Conservation (phyloP, 35 echinoderm and acorn worm species). For the Stichopus chloronotus region DNA sequence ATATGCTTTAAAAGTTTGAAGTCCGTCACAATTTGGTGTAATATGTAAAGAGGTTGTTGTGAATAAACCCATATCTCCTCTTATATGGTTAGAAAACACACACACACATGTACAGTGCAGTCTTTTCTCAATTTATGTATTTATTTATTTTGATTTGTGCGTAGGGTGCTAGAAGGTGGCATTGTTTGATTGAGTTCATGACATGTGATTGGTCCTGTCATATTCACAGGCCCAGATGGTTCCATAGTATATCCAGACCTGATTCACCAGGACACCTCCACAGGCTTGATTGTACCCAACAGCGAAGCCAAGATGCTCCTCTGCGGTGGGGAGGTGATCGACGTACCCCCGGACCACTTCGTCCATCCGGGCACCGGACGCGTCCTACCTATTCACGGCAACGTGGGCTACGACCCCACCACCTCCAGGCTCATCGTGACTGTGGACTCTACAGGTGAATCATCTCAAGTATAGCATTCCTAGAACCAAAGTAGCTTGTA, state of each 20-base stretch:
- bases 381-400: slow-evolving; percentile 89
- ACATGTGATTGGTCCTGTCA: too few species aligned
- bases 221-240: slow-evolving; percentile 71
- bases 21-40: too few species aligned
- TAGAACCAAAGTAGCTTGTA: slow-evolving; percentile 64
- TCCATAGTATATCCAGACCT: slow-evolving; percentile 57
- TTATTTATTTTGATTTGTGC: too few species aligned
- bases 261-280: slow-evolving; percentile 74
- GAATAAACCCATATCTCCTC: too few species aligned
- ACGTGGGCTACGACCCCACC: slow-evolving; percentile 85
- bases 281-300: slow-evolving; percentile 81
- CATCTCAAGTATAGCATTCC: slow-evolving; percentile 61
- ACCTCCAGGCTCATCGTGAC: slow-evolving; percentile 83
- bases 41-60: too few species aligned
- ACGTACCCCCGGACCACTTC: slow-evolving; percentile 79
- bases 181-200: too few species aligned
- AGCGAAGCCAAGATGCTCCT: slow-evolving; percentile 75
- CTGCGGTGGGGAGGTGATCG: slow-evolving; percentile 51
- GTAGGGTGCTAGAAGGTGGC: too few species aligned
- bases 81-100: too few species aligned
- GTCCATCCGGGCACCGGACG: slow-evolving; percentile 82
- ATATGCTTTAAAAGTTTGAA: too few species aligned
- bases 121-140: too few species aligned
- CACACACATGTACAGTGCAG: too few species aligned
- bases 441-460: slow-evolving; percentile 78